A percentile compares a stretch with the other conserved stretches of the same genome.
These are phyloP conservation scores for Oreochromis tanganicae DNA, from an alignment of 2,113 vertebrate species.

Conservation along the genomic window DNA sequence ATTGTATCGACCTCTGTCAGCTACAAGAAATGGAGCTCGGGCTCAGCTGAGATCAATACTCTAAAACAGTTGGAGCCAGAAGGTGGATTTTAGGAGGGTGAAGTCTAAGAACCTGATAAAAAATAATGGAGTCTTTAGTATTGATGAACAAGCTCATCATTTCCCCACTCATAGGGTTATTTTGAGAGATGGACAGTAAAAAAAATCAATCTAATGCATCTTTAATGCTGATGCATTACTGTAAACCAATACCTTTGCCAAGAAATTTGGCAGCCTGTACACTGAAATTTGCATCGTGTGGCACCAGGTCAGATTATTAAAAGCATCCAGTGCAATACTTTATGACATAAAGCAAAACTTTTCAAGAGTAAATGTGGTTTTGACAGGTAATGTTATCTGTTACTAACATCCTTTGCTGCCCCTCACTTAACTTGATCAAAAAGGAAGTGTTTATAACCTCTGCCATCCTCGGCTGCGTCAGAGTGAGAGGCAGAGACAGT, in stretches of 20 bases:
- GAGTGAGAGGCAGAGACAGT: neutral
- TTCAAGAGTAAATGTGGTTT: neutral
- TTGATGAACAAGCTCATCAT: slow-evolving; percentile 37
- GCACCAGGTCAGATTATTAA: neutral
- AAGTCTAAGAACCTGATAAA: neutral
- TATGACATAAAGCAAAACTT: neutral
- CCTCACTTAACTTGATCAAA: neutral
- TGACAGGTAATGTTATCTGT: neutral
- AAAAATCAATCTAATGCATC: slow-evolving; percentile 37
- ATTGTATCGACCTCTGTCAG: neutral
- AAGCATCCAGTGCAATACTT: neutral
- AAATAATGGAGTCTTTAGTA: slow-evolving; percentile 33
- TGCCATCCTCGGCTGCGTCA: neutral
- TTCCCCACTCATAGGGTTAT: neutral
- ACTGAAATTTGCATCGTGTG: neutral
- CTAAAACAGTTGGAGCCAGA: neutral
- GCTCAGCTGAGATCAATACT: slow-evolving; percentile 7
- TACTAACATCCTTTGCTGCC: neutral
- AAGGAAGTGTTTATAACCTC: neutral
- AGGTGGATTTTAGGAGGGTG: neutral
- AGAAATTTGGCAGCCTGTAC: neutral
- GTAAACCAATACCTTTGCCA: neutral
- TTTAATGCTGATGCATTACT: slow-evolving; percentile 29
- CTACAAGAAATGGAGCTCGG: neutral
- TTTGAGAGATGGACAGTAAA: slow-evolving; percentile 1